Conservation (phyloP, 2,888 invertebrate genomes). For the Lithophane ornitopus region DNA sequence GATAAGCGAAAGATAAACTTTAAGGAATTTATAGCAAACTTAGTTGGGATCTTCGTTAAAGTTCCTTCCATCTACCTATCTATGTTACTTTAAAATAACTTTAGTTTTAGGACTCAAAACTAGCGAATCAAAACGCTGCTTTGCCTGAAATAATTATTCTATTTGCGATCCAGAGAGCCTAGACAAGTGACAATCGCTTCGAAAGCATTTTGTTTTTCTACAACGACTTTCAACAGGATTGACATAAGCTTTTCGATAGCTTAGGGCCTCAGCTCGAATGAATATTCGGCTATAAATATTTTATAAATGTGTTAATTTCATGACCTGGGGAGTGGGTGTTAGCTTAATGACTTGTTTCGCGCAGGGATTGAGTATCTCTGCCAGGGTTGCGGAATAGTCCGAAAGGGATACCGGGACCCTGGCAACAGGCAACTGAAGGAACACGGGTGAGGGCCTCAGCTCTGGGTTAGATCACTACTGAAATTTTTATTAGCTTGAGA, state of each 20-base stretch:
- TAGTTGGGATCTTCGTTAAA: neutral
- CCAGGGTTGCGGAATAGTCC: no score
- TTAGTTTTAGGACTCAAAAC: neutral
- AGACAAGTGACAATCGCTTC: no score
- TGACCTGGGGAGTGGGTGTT: constrained; percentile 12
- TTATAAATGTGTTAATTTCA: constrained; percentile 65
- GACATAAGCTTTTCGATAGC: no score
- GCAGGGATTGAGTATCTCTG: neutral
- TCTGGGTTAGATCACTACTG: no score
- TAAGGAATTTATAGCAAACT: neutral
- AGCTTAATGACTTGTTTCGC: constrained; percentile 5
- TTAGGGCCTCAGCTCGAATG: no score
- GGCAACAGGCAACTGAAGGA: no score
- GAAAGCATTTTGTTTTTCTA: no score
- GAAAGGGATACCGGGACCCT: no score
- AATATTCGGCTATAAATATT: constrained; percentile 68
- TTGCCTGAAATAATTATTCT: neutral
- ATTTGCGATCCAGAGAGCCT: no score
- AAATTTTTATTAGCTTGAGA: neutral
- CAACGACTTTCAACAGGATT: no score
- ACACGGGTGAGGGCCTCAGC: no score
- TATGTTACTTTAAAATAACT: neutral
- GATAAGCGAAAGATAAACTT: neutral
- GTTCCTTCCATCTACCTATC: neutral
- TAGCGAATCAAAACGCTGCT: neutral